Conservation (phyloP, 2,888 invertebrate genomes). For the Euphydryas editha region DNA sequence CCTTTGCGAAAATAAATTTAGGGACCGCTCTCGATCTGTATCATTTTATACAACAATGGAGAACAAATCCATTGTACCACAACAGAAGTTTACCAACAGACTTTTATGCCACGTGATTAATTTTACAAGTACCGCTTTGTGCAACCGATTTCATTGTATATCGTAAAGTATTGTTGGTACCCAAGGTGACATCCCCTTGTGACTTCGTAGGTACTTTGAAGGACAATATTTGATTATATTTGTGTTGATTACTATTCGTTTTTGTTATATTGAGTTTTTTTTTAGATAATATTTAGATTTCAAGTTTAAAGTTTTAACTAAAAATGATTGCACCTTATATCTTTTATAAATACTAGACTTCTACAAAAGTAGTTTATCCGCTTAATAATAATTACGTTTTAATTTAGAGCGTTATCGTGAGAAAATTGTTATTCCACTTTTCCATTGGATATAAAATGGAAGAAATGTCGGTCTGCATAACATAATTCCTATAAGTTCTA, state of each 20-base stretch:
- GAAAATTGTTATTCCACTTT: conserved; percentile 26
- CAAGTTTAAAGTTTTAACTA: background rate
- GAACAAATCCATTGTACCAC: conserved; percentile 60
- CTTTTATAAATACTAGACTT: background rate
- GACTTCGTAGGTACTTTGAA: background rate
- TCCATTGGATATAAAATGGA: conserved; percentile 27
- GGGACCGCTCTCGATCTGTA: conserved; percentile 51
- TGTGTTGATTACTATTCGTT: background rate
- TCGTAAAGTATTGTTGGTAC: conserved; percentile 10
- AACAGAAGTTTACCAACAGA: conserved; percentile 78
- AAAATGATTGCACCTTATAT: background rate
- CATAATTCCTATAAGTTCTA: conserved; percentile 31
- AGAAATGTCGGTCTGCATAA: conserved; percentile 27
- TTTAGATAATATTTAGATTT: no score
- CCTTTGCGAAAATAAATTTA: conserved; percentile 63
- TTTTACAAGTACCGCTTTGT: conserved; percentile 60
- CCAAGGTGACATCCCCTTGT: background rate
- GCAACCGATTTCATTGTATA: conserved; percentile 32
- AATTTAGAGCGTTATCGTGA: conserved; percentile 25
- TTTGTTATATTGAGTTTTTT: no score
- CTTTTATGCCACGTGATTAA: conserved; percentile 66
- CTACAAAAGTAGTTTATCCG: background rate
- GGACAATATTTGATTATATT: background rate
- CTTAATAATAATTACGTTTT: background rate
- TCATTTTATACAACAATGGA: conserved; percentile 52